Base-by-base conservation (phyloP, 1,140 invertebrate species). In the Ruditapes philippinarum region DNA sequence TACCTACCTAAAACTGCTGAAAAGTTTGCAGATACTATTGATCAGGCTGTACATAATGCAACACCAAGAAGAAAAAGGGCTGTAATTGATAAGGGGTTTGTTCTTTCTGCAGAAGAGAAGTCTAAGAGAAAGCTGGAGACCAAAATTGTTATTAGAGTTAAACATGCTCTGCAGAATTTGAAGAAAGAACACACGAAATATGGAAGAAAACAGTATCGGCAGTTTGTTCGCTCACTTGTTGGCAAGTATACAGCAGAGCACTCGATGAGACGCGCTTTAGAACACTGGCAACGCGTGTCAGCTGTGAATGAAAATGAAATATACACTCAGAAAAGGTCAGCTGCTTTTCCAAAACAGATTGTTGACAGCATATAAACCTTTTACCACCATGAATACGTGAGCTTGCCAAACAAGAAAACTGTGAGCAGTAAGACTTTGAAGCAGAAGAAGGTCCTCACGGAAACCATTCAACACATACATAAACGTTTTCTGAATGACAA, bases 341-440 rank as follows among this genome's bases (percentile, higher is more conserved):
- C 82, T 82, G 62, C 78, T 28, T 40, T 89, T 2, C 7, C 62
- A 40, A 49, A 74, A 4, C 19, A 82, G 7, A 51, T n/a, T 7
- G 38, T 74, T n/a, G 19, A 57, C 31, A 2, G 22, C 31, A 89
- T 89, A 17, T 0, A 89, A 42, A 40, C 0, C 14, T 89, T 82
- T 60, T 89, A 81, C 36, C 3, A 57, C 14, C 19, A 82, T 70
- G 87, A 89, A 36, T 89, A 62, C 19, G 33, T 40, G 0, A 57
- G 17, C 0, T 28, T 89, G 12, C 87, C 87, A n/a, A 70, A n/a
- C 0, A 89, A 82, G 28, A 89, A 54, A 74, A 57, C 45, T 28
- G 79, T 82, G 0, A 82, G 87, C 33, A 17, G 4, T 7, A 80
- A 88, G 78, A 80, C 42, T 28, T 28, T 42, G 28, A 28, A 36